Evolutionary conservation across 2,113 vertebrate genomes (phyloP), one percentile per base, ranked within the genome.

Genomic region (Vimba vimba): DNA sequence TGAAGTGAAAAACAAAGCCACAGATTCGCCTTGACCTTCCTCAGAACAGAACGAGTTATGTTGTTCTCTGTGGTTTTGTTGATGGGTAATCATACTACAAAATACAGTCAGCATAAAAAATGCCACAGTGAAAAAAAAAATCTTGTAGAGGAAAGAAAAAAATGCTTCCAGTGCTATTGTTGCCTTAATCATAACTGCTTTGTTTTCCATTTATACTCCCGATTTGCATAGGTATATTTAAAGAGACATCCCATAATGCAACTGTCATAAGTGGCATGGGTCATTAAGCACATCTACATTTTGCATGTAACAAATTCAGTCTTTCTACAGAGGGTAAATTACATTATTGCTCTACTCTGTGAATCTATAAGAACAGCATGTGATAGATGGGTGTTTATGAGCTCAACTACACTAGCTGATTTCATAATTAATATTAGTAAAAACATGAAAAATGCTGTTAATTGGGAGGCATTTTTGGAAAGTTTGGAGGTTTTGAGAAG

Each of bases 81-180:
- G 57, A 74, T 59, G 43, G 66, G 64, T 79, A 55, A 85, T 87
- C 83, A 88, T 50, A 82, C 86, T 62, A 39, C 45, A 79, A 52
- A 84, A 81, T 50, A 68, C 82, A n/a, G 86, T 86, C 84, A 86
- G 82, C 69, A 82, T n/a, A 80, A 87, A 86, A 55, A 55, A 27
- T 69, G 13, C 74, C 52, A 66, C 21, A 27, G 85, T 39, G 59
- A 6, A 64, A 15, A 2, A n/a, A 66, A 50, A 76, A 47, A 86
- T 3, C 7, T 62, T 11, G 25, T 15, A 13, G 78, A 59, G 33
- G 25, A 7, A 52, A 52, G 62, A 71, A 27, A 73, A 62, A n/a
- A n/a, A 13, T 21, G 55, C 79, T 82, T 55, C 17, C 80, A 36
- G 27, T 55, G 77, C 77, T 43, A 60, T 23, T 79, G 45, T 43